Base-by-base conservation (phyloP, 2,113 vertebrate genomes). In the Oostethus manadensis region DNA sequence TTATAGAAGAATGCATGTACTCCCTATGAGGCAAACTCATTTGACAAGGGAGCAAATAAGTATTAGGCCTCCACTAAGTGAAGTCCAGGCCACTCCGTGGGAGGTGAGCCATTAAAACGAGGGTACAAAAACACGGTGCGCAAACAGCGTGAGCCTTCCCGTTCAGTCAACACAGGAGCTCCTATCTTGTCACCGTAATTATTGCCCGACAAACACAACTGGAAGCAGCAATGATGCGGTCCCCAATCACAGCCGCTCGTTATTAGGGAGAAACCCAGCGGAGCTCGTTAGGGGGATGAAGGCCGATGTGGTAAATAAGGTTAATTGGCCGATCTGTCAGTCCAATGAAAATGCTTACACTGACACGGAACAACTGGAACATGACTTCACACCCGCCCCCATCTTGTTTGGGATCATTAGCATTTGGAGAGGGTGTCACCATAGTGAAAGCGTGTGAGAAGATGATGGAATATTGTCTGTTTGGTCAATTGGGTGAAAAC, bases 281-380 rank as follows among this genome's bases (percentile, higher is more conserved):
- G 90, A 90, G 87, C 89, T 91, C 74, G 87, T 91, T 91, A 91
- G 80, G 74, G 53, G 70, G 82, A 81, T 20, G 73, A 76, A 75
- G 67, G 67, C 71, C 82, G 77, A 74, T 6, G 33, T 62, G 51
- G 89, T 90, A 91, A 91, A 90, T 90, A 91, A 91, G 88, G 88
- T 89, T 91, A 91, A 91, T 91, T 90, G 88, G 89, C 69, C 51
- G 74, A 88, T 87, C 87, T 89, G 90, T 89, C 89, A 90, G 80
- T 82, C 22, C 72, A 58, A 23, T 74, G 48, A 81, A 81, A 75
- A 87, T 86, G 86, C 84, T 70, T 69, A 58, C 61, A 43, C 76
- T 89, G 85, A 89, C 84, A 83, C 26, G 69, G 58, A 78, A 78
- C 82, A 77, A 83, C 69, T 76, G 46, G 60, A 83, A 84, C 80